Base-by-base conservation (phyloP, 1,140 invertebrate genomes). In the Drosophila auraria region DNA sequence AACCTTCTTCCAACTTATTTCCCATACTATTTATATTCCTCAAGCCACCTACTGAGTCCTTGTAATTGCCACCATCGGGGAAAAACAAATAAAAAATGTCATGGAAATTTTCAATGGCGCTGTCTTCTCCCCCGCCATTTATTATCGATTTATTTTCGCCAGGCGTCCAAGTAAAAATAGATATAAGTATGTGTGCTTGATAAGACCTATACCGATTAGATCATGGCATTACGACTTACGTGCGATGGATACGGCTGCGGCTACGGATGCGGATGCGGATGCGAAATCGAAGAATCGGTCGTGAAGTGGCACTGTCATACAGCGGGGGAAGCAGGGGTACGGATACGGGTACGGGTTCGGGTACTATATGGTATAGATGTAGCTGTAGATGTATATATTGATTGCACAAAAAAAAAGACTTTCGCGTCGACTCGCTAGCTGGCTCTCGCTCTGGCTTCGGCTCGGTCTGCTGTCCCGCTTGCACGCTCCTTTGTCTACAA, bases 321-420 rank as follows among this genome's bases (percentile, higher is more conserved):
- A 73, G 68, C 38, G 68, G 17, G 6, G 6, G 20, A 14, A 27
- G 5, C n/a, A 12, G 17, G 25, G 57, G 30, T 6, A 17, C 11
- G 15, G 40, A 20, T 54, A 20, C 20, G 20, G 20, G 20, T 20
- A 15, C 53, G 50, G 47, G 38, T 36, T 17, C 27, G 56, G 60
- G 20, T 72, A 72, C 70, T 73, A 72, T 73, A 72, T 68, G 56
- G 47, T 71, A 47, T 71, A 57, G 64, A 73, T 73, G 30, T 76
- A n/a, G 53, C 17, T 54, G 53, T 54, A 36, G 51, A 56, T 56
- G 27, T 57, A 57, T 57, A 74, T 83, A 83, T 83, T 83, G 82
- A 83, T 83, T 83, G 77, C 71, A 74, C 71, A 73, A n/a, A 61
- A 38, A 71, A 60, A 47, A 47, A 59, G 20, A 63, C 71, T 61